Conservation (phyloP, 2,113 vertebrate genomes). For the Gnathonemus echidnorhynchus region DNA sequence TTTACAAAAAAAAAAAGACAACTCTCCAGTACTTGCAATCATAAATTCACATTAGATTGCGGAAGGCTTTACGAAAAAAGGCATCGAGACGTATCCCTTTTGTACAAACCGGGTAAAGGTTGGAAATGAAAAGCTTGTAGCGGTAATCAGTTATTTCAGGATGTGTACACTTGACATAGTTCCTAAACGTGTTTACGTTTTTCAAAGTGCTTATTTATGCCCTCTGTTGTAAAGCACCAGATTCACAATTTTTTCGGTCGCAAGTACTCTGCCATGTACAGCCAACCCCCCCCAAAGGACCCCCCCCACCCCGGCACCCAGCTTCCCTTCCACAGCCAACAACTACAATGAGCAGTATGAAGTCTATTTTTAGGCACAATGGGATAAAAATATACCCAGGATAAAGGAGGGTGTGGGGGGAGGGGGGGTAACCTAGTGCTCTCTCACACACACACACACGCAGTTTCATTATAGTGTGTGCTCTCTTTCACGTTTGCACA, state of each 20-base stretch:
- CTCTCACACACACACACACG: constrained; percentile 19
- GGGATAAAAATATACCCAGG: constrained; percentile 53
- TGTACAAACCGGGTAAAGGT: not conserved
- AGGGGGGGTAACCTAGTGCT: constrained; percentile 32
- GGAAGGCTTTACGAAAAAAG: constrained; percentile 16
- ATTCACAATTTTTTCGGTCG: constrained; percentile 15
- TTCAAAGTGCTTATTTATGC: constrained; percentile 17
- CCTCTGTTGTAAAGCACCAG: constrained; percentile 18
- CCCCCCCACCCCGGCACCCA: not conserved
- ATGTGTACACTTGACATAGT: not conserved
- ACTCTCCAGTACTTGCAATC: constrained; percentile 15
- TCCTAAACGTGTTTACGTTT: not conserved
- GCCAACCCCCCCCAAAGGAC: not conserved
- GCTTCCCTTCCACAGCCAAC: constrained; percentile 34
- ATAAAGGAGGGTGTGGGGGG: constrained; percentile 14
- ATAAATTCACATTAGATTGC: constrained; percentile 21
- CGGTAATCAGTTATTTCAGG: not conserved
- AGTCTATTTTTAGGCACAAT: constrained; percentile 65
- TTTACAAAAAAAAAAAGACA: not conserved
- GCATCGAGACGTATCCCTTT: constrained; percentile 18
- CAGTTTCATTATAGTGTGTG: constrained; percentile 6
- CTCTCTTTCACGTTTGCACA: constrained; percentile 21
- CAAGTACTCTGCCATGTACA: not conserved
- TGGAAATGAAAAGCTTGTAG: not conserved
- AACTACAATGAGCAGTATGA: constrained; percentile 59